phyloP scores from a whole-genome alignment of 2,797 vertebrate genomes.

The Pitangus sulphuratus region DNA sequence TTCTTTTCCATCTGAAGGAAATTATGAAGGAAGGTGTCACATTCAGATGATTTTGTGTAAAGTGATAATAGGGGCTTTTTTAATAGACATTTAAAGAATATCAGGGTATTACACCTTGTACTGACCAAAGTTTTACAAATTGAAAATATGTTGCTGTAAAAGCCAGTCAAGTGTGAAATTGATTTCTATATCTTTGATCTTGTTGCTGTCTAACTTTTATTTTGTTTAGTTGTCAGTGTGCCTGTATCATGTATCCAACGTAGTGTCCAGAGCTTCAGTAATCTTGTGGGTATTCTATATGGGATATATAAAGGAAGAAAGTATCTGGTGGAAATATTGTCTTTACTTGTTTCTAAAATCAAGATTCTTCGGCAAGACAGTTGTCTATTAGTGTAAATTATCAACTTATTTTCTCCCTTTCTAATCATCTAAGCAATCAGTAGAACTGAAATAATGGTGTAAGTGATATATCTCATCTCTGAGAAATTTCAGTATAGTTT shows the following conservation, averaged over 20 bases:
- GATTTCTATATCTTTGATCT: neutral
- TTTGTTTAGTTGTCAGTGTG: neutral
- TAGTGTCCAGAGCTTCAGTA: neutral
- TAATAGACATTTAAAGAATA: neutral
- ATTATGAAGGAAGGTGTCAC: neutral
- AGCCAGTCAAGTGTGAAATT: neutral
- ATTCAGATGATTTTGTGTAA: neutral
- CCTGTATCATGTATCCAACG: neutral
- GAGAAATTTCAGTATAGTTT: neutral
- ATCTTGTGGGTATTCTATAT: neutral
- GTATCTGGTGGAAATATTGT: neutral
- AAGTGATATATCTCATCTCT: neutral
- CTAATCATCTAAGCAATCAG: neutral
- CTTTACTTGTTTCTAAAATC: neutral
- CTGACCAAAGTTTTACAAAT: neutral
- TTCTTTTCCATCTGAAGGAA: slow-evolving; percentile 5
- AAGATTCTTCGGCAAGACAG: neutral
- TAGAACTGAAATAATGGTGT: neutral
- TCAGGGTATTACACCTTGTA: neutral
- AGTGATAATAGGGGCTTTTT: neutral
- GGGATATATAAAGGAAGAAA: neutral
- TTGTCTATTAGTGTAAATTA: neutral
- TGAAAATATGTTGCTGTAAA: neutral
- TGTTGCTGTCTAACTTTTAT: neutral
- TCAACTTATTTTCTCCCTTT: neutral